These are phyloP conservation scores for Girardinichthys multiradiatus DNA, from an alignment of 2,113 vertebrate species.

Conservation along the genomic window DNA sequence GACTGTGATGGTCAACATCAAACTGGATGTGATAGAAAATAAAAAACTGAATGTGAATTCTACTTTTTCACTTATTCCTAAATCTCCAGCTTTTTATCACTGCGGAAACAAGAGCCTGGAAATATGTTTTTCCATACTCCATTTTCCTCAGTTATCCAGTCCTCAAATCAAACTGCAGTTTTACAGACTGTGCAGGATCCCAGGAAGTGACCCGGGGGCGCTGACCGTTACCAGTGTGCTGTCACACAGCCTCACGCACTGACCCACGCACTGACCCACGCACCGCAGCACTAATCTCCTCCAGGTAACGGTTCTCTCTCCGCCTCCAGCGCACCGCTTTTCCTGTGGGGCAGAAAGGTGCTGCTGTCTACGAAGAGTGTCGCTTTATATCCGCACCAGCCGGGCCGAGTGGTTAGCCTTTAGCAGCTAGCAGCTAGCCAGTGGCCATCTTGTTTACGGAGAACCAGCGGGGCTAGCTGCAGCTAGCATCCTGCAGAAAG, in stretches of 20 bases:
- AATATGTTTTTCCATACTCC: too few species aligned
- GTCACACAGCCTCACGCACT: conserved; percentile 57
- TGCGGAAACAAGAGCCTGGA: too few species aligned
- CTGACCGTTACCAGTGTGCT: conserved; percentile 24
- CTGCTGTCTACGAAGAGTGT: neutral
- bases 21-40: too few species aligned
- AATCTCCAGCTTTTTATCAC: too few species aligned
- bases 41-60: too few species aligned
- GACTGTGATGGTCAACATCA: too few species aligned
- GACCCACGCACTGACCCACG: conserved; percentile 7
- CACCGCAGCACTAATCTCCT: conserved; percentile 27
- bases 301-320: neutral
- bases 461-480: conserved; percentile 40
- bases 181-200: neutral
- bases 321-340: neutral
- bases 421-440: conserved; percentile 65
- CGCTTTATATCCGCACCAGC: conserved; percentile 63
- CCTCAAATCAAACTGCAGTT: too few species aligned
- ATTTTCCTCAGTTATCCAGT: neutral
- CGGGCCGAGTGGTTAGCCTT: conserved; percentile 70
- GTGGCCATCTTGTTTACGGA: conserved; percentile 83
- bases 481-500: conserved; percentile 51
- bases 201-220: neutral
- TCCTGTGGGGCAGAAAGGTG: neutral
- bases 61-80: too few species aligned